Conservation (phyloP, 2,113 vertebrate genomes). For the Piprites chloris region DNA sequence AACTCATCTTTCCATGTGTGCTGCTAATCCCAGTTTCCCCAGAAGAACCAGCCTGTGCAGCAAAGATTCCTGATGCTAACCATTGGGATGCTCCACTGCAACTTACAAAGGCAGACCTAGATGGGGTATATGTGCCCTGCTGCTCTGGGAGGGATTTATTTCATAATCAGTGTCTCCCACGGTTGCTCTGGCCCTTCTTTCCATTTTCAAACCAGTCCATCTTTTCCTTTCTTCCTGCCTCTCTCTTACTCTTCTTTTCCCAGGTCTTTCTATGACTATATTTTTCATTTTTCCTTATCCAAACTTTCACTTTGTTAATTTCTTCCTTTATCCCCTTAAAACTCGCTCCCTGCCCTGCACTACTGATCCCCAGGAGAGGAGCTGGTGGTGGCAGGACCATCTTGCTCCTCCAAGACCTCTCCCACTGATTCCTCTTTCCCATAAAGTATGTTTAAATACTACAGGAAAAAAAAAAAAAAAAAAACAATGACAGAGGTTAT, state of each 20-base stretch:
- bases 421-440: not conserved
- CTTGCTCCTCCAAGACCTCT: not conserved
- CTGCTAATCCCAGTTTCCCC: not conserved
- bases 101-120: not conserved
- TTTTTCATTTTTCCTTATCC: not conserved
- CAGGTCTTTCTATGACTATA: not conserved
- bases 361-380: not conserved
- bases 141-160: not conserved
- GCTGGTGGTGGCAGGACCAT: not conserved
- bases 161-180: not conserved
- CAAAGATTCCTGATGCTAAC: not conserved
- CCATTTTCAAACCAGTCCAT: not conserved
- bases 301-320: not conserved
- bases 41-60: not conserved
- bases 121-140: accelerated
- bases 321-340: not conserved
- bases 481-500: accelerated
- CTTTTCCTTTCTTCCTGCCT: not conserved
- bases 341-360: not conserved
- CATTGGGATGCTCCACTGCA: not conserved
- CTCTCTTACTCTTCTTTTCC: not conserved
- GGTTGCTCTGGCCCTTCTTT: not conserved
- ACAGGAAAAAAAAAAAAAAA: accelerated
- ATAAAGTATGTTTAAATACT: not conserved
- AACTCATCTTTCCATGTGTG: not conserved